phyloP scores from a whole-genome alignment of 2,888 invertebrate genomes.

The Eugnorisma glareosa region DNA sequence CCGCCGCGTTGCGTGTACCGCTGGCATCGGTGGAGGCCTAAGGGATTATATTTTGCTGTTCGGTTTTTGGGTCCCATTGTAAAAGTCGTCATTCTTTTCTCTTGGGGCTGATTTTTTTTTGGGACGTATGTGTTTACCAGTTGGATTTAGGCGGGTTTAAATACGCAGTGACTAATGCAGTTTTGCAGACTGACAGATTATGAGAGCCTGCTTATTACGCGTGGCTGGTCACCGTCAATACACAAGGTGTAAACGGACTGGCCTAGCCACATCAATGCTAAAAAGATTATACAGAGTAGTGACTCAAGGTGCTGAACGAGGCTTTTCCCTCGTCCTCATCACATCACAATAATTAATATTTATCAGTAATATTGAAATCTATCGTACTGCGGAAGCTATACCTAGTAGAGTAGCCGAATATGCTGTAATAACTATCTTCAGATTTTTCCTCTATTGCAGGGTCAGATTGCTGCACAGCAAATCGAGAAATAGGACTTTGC shows the following conservation, averaged over 20 bases:
- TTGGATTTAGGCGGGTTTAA: not conserved
- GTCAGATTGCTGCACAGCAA: not conserved
- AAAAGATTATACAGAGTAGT: no score
- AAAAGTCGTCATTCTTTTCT: not conserved
- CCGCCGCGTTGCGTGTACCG: constrained; percentile 80
- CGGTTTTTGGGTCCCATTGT: constrained; percentile 6
- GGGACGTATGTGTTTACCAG: not conserved
- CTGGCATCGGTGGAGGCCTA: constrained; percentile 80
- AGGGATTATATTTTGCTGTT: not conserved
- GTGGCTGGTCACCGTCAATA: not conserved
- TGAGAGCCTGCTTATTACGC: not conserved
- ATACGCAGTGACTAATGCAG: not conserved
- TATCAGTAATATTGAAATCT: not conserved
- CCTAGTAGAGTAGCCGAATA: not conserved
- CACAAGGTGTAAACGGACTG: no score
- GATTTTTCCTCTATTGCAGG: not conserved
- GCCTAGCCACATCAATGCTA: not conserved
- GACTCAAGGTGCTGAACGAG: not conserved
- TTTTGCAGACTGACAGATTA: not conserved
- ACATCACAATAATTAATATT: no score
- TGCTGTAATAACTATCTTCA: not conserved
- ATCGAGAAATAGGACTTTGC: not conserved
- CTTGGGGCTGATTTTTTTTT: not conserved
- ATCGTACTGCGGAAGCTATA: not conserved
- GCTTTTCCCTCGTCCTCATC: not conserved